Percentiles rank a stretch among this genome's conserved stretches.
phyloP scores from a whole-genome alignment of 2,888 invertebrate species.

The Hetaerina titia region DNA sequence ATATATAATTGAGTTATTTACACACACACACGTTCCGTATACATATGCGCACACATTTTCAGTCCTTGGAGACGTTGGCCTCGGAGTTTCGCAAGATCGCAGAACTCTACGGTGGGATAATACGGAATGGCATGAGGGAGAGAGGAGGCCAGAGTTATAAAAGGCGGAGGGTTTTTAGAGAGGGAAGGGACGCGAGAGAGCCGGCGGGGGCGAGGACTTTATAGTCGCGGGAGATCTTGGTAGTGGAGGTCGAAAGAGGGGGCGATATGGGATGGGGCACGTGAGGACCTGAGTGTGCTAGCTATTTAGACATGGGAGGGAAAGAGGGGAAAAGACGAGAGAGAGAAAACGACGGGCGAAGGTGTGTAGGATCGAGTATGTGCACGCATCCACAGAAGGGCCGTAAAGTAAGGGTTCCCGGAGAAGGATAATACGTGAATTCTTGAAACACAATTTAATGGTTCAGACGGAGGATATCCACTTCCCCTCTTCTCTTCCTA shows the following conservation, averaged over 20 bases:
- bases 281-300: background rate
- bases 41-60: background rate
- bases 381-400: background rate
- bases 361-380: background rate
- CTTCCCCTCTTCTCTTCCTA: too few relatives aligned
- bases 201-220: background rate
- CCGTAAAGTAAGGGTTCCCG: background rate
- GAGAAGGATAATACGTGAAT: background rate
- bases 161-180: background rate
- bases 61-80: background rate
- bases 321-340: background rate
- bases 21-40: too few relatives aligned
- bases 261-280: background rate
- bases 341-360: background rate
- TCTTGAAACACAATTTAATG: too few relatives aligned
- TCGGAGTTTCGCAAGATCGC: background rate
- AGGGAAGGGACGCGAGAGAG: background rate
- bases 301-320: background rate
- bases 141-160: conserved; percentile 31
- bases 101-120: background rate
- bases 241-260: background rate
- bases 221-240: background rate
- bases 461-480: too few relatives aligned
- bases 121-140: background rate
- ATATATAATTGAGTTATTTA: too few relatives aligned